Evolutionary conservation across 2,113 vertebrate genomes (phyloP).

Genomic region (Genyomyrus donnyi): DNA sequence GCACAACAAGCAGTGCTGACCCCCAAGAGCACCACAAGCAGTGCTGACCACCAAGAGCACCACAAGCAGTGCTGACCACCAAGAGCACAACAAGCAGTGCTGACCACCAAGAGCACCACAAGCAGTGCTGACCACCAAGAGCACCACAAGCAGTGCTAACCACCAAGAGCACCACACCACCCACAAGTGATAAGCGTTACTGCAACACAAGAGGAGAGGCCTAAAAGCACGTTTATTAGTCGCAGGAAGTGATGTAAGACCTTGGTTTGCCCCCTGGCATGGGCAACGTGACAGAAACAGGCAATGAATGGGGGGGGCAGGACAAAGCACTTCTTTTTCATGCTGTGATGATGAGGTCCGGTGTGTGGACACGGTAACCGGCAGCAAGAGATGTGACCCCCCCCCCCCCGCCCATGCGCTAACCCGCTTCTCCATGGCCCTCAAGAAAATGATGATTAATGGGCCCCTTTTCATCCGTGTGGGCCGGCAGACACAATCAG

Average conservation of each 20-base stretch:
- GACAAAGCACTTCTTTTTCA: not conserved
- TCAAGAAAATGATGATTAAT: conserved; percentile 80
- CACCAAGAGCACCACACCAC: not conserved
- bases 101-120: not conserved
- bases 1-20: not conserved
- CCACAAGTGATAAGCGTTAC: not conserved
- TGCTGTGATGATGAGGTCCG: not conserved
- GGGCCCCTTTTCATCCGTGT: conserved; percentile 78
- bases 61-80: not conserved
- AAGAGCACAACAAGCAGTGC: not conserved
- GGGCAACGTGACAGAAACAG: not conserved
- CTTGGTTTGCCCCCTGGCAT: not conserved
- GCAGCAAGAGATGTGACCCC: not conserved
- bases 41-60: not conserved
- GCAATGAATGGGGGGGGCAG: not conserved
- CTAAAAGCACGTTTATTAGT: not conserved
- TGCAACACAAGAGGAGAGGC: not conserved
- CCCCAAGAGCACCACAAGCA: too few relatives aligned
- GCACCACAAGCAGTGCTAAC: not conserved
- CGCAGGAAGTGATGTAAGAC: not conserved
- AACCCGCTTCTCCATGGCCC: conserved; percentile 28
- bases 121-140: too few relatives aligned
- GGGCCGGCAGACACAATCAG: conserved; percentile 65
- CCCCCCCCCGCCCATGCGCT: not conserved
- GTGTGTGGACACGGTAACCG: not conserved